Evolutionary conservation across 1,140 invertebrate genomes (phyloP).

Genomic region (Melipona quadrifasciata): DNA sequence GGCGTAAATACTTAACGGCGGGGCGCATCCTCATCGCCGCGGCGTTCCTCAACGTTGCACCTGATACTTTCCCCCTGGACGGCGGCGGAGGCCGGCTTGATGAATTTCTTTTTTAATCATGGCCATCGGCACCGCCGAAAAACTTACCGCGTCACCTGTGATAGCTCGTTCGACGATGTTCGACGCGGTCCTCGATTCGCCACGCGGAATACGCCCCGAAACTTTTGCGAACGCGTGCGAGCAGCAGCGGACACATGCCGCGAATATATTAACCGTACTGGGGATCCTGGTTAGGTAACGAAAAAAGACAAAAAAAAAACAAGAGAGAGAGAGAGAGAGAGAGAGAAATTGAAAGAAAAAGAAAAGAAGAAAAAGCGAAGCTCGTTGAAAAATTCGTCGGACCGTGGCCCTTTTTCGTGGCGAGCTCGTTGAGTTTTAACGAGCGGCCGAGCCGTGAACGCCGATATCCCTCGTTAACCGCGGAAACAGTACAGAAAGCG

Average conservation of each 20-base stretch:
- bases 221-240: slow-evolving; percentile 25
- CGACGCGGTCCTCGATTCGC: slow-evolving; percentile 57
- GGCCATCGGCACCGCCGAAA: slow-evolving; percentile 46
- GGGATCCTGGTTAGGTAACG: neutral
- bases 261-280: slow-evolving; percentile 48
- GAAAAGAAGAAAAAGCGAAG: neutral
- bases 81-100: slow-evolving; percentile 46
- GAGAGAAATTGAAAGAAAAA: neutral
- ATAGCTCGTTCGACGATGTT: slow-evolving; percentile 32
- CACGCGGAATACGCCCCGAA: slow-evolving; percentile 54
- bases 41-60: slow-evolving; percentile 58
- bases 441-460: slow-evolving; percentile 2
- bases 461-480: slow-evolving; percentile 19
- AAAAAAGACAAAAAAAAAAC: neutral
- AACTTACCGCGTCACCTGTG: slow-evolving; percentile 63
- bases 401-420: slow-evolving; percentile 9
- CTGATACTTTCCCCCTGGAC: slow-evolving; percentile 66
- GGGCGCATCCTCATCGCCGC: slow-evolving; percentile 55
- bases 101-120: slow-evolving; percentile 71
- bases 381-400: slow-evolving; percentile 2
- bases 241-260: slow-evolving; percentile 32
- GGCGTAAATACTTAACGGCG: slow-evolving; percentile 69
- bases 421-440: slow-evolving; percentile 1
- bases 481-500: neutral
- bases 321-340: neutral